A percentile compares a stretch with the other conserved stretches of the same genome.
Evolutionary conservation across 2,797 vertebrate species (phyloP).

Genomic region (Pseudocheirus occidentalis): DNA sequence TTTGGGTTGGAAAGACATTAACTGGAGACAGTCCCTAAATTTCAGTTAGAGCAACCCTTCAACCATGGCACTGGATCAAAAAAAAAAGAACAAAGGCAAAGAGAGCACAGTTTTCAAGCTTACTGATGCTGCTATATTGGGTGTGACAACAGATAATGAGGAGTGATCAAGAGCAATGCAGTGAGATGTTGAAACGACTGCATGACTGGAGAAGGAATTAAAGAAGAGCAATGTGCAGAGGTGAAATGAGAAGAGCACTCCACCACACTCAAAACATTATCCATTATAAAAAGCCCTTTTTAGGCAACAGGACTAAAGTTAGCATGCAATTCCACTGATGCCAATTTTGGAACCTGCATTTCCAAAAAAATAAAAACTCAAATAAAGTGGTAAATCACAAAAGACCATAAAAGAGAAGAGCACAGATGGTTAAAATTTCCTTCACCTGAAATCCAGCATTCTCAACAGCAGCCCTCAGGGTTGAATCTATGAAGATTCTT

Average conservation of each 20-base stretch:
- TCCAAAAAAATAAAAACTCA: background rate
- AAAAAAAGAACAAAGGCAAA: background rate
- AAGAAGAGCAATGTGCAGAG: background rate
- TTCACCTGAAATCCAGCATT: background rate
- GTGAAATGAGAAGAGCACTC: background rate
- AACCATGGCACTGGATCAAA: background rate
- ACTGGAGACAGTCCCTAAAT: background rate
- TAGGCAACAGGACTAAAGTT: background rate
- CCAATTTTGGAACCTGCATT: background rate
- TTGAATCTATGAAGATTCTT: background rate
- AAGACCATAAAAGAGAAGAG: background rate
- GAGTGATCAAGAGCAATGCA: background rate
- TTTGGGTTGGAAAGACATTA: background rate
- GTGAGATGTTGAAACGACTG: background rate
- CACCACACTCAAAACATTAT: background rate
- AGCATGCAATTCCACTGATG: background rate
- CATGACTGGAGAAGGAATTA: background rate
- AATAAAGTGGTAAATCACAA: background rate
- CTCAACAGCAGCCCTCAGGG: background rate
- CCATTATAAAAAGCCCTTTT: background rate
- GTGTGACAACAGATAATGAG: background rate
- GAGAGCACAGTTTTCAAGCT: background rate
- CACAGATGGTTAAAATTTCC: background rate
- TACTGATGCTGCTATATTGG: constrained; percentile 1
- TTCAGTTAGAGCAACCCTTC: background rate